phyloP scores from a whole-genome alignment of 2,113 vertebrate genomes.

The Callospermophilus lateralis region DNA sequence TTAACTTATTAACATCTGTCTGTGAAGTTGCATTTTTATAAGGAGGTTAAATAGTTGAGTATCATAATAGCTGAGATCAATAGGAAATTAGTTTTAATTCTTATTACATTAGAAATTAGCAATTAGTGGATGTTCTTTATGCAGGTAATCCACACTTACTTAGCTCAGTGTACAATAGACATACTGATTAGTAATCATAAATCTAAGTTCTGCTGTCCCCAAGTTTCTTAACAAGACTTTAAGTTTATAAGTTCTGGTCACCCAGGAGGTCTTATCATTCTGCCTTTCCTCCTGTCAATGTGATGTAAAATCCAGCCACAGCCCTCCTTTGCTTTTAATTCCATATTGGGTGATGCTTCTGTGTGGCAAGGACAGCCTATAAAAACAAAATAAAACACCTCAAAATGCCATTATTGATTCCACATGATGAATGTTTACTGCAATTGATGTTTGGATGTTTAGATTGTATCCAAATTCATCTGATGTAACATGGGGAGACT shows the following conservation, averaged over 20 bases:
- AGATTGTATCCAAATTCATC: slow-evolving; percentile 57
- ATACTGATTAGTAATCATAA: neutral
- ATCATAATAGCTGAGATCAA: neutral
- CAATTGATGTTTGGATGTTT: slow-evolving; percentile 36
- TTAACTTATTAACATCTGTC: neutral
- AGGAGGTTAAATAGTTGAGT: neutral
- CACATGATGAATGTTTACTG: slow-evolving; percentile 65
- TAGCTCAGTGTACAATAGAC: neutral
- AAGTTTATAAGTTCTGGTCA: neutral
- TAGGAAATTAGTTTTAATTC: neutral
- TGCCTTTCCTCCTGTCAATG: neutral
- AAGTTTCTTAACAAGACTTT: neutral
- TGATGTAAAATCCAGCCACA: neutral
- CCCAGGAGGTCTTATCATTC: neutral
- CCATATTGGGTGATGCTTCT: slow-evolving; percentile 13
- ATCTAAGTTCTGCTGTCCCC: neutral
- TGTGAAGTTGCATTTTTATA: neutral
- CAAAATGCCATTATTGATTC: slow-evolving; percentile 65
- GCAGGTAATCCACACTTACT: neutral
- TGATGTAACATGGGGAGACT: slow-evolving; percentile 24
- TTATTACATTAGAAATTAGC: slow-evolving; percentile 9
- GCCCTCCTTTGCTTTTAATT: slow-evolving; percentile 33
- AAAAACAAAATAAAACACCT: slow-evolving; percentile 18
- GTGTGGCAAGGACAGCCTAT: neutral
- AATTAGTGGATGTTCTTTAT: slow-evolving; percentile 7